Evolutionary conservation across 2,113 vertebrate genomes (phyloP).

Genomic region (Seriola dumerili): DNA sequence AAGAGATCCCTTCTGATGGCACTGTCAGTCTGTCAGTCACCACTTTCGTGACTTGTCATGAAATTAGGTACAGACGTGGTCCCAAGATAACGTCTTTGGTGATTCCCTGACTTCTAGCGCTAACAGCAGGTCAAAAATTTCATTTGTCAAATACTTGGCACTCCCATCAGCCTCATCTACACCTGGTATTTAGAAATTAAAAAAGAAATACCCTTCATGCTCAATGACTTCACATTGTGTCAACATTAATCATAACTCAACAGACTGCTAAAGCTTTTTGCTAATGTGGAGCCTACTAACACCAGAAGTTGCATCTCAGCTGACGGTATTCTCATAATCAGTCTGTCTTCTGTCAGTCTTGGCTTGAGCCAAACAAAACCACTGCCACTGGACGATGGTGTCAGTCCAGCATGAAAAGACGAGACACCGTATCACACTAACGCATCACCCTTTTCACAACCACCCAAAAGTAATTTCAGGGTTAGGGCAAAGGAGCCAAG

Average conservation of each 20-base stretch:
- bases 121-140: not conserved
- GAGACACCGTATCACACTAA: constrained; percentile 51
- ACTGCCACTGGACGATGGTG: constrained; percentile 35
- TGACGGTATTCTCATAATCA: constrained; percentile 28
- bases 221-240: not conserved
- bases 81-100: not conserved
- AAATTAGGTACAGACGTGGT: not conserved
- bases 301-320: not conserved
- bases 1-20: not conserved
- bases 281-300: not conserved
- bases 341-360: not conserved
- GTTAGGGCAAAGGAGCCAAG: constrained; percentile 79
- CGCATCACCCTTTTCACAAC: constrained; percentile 70
- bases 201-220: not conserved
- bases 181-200: not conserved
- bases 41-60: not conserved
- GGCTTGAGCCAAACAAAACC: constrained; percentile 33
- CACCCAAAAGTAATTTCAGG: constrained; percentile 81
- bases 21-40: not conserved
- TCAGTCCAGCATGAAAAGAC: constrained; percentile 51
- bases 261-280: not conserved
- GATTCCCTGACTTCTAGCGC: not conserved
- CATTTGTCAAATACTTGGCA: not conserved
- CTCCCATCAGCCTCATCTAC: too few relatives aligned
- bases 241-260: not conserved